A percentile compares a stretch with the other conserved stretches of the same genome.
Conservation (phyloP, 2,113 vertebrate genomes). For the Astur gentilis region DNA sequence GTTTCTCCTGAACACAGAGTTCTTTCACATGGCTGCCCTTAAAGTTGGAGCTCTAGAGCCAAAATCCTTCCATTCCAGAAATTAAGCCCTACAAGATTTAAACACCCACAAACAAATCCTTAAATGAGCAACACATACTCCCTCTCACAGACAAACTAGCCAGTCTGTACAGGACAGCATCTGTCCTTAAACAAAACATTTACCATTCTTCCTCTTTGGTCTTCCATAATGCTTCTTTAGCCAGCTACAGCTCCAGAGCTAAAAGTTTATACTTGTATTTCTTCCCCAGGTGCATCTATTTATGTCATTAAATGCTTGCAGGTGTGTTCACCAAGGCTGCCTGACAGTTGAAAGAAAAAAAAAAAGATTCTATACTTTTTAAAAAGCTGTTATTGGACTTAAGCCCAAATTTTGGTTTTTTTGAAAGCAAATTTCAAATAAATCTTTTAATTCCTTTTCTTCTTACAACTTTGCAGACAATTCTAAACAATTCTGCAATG, state of each 20-base stretch:
- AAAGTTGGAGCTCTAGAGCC: neutral
- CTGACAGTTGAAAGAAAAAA: neutral
- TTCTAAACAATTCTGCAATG: neutral
- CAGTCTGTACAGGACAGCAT: neutral
- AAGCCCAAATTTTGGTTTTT: neutral
- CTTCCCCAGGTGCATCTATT: neutral
- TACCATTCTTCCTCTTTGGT: neutral
- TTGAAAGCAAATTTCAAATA: neutral
- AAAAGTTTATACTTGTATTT: neutral
- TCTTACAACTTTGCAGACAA: neutral
- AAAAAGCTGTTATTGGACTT: neutral
- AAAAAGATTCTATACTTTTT: neutral
- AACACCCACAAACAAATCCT: neutral
- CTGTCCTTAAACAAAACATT: neutral
- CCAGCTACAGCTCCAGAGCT: neutral
- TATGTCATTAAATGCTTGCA: neutral
- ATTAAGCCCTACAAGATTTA: neutral
- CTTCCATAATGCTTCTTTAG: neutral
- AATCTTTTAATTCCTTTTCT: neutral
- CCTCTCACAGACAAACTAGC: neutral
- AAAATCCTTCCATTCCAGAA: neutral
- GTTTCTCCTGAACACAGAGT: neutral
- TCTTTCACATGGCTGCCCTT: neutral
- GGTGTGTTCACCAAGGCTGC: neutral
- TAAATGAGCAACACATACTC: neutral